These are phyloP conservation scores for Rhabdornis inornatus DNA, from an alignment of 2,113 vertebrate genomes.

Conservation along the genomic window DNA sequence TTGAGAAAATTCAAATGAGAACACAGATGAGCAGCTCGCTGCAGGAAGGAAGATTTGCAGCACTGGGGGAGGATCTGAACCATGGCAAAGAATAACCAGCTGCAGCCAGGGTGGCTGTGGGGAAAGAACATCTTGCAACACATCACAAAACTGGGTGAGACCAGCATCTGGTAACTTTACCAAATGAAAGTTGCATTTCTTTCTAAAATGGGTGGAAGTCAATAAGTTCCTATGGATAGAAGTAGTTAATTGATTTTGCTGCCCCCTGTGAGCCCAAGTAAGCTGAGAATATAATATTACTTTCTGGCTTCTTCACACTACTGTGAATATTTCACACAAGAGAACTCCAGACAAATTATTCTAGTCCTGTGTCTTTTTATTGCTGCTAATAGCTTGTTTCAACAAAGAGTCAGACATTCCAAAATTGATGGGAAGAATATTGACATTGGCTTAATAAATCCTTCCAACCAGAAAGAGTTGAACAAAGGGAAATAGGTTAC, in stretches of 20 bases:
- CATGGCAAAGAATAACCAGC: background rate
- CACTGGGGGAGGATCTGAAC: background rate
- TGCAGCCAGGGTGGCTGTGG: background rate
- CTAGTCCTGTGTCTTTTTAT: constrained; percentile 64
- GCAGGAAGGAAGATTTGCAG: background rate
- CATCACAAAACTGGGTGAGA: background rate
- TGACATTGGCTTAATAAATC: constrained; percentile 65
- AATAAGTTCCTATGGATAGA: constrained; percentile 54
- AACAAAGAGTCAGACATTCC: constrained; percentile 60
- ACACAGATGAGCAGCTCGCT: background rate
- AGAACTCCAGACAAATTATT: constrained; percentile 64
- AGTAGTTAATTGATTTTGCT: constrained; percentile 69
- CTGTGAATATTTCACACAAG: constrained; percentile 47
- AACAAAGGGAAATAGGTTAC: constrained; percentile 54
- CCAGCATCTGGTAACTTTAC: background rate
- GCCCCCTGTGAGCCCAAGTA: constrained; percentile 56
- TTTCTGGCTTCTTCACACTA: constrained; percentile 39
- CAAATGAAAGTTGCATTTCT: constrained; percentile 3
- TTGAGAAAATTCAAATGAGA: background rate
- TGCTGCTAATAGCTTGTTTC: constrained; percentile 67
- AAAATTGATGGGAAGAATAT: constrained; percentile 66
- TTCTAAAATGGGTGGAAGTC: constrained; percentile 49
- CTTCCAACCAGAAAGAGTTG: constrained; percentile 53
- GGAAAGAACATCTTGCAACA: background rate
- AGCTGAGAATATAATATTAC: constrained; percentile 24